phyloP scores from a whole-genome alignment of 2,888 invertebrate genomes.

The Thecophora atra region DNA sequence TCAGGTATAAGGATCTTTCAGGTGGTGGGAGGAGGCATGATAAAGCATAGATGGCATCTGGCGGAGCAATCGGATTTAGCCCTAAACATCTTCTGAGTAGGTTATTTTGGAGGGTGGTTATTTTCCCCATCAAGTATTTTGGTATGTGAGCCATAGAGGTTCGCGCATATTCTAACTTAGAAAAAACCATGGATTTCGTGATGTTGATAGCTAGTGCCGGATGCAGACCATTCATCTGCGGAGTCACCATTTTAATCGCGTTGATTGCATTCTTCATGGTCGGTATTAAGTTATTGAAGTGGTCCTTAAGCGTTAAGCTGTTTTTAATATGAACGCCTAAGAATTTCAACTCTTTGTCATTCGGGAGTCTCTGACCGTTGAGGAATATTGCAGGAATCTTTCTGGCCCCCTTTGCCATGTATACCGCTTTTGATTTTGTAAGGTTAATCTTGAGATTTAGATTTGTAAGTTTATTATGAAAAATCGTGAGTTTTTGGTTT shows the following conservation, averaged over 20 bases:
- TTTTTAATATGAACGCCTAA: constrained; percentile 2
- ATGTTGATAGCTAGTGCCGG: neutral
- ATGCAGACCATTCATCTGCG: neutral
- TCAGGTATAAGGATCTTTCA: constrained; percentile 17
- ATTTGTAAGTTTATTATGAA: neutral
- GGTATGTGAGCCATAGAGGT: constrained; percentile 13
- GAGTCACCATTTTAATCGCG: neutral
- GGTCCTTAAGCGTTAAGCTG: neutral
- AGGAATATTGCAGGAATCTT: neutral
- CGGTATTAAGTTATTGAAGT: neutral
- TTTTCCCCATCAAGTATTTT: constrained; percentile 8
- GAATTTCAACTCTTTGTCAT: constrained; percentile 15
- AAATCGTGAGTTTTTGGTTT: neutral
- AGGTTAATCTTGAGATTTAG: constrained; percentile 25
- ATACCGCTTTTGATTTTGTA: constrained; percentile 9
- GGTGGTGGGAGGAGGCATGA: neutral
- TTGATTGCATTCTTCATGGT: neutral
- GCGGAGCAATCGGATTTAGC: neutral
- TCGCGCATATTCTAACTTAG: constrained; percentile 1
- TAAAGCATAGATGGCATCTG: neutral
- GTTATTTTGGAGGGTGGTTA: constrained; percentile 24
- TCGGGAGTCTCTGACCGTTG: neutral
- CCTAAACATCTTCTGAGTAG: constrained; percentile 11
- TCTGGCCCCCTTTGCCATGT: constrained; percentile 11
- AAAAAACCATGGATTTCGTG: neutral